Evolutionary conservation across 53 echinoderm and acorn worm genomes (phyloP).

Genomic region (Antedon mediterranea): DNA sequence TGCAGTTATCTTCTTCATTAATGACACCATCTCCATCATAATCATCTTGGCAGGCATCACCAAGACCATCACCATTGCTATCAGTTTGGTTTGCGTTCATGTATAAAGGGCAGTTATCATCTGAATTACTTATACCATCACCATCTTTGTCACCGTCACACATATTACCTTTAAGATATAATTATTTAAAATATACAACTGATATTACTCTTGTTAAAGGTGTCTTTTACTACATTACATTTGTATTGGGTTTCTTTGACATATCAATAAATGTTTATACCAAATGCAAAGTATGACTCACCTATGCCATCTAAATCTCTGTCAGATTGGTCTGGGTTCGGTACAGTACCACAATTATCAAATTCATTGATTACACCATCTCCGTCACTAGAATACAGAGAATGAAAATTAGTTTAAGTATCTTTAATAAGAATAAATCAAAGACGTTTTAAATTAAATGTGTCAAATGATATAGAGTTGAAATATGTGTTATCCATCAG

Average conservation of each 20-base stretch:
- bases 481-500: too few relatives aligned
- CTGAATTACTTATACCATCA: conserved; percentile 44
- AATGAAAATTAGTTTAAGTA: too few relatives aligned
- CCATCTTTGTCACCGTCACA: conserved; percentile 96
- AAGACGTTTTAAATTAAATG: too few relatives aligned
- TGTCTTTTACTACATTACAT: too few relatives aligned
- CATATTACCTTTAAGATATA: too few relatives aligned
- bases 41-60: conserved; percentile 68
- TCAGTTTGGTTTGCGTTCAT: conserved; percentile 62
- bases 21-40: conserved; percentile 60
- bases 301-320: conserved; percentile 62
- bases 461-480: too few relatives aligned
- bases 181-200: too few relatives aligned
- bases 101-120: conserved; percentile 76
- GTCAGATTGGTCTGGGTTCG: conserved; percentile 75
- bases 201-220: too few relatives aligned
- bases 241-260: too few relatives aligned
- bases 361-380: conserved; percentile 61
- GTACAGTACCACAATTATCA: conserved; percentile 67
- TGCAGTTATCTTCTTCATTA: conserved; percentile 61
- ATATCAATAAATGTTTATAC: too few relatives aligned
- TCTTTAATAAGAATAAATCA: too few relatives aligned
- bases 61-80: conserved; percentile 58
- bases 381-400: conserved; percentile 46
- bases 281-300: too few relatives aligned